A percentile compares a stretch with the other conserved stretches of the same genome.
These are phyloP conservation scores for Meteorus colon DNA, from an alignment of 2,888 invertebrate species.

Conservation along the genomic window DNA sequence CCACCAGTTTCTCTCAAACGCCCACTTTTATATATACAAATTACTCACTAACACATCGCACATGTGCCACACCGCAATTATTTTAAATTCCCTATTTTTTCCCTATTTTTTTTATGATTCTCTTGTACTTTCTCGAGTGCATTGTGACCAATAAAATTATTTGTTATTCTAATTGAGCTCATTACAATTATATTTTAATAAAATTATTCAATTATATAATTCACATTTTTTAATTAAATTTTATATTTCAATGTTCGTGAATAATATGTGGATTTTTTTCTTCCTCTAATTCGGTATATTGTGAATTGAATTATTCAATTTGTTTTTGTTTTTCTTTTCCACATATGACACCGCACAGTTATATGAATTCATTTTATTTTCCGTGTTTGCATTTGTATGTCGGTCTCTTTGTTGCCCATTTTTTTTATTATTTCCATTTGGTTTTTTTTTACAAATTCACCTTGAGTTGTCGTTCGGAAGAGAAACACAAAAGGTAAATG, in stretches of 20 bases:
- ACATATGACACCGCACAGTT: too few species aligned
- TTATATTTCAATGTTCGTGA: neutral
- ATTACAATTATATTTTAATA: neutral
- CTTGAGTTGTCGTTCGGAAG: slow-evolving; percentile 18
- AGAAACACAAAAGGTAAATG: neutral
- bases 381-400: too few species aligned
- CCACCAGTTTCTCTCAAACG: neutral
- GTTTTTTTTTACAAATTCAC: slow-evolving; percentile 10
- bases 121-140: neutral
- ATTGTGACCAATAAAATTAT: neutral
- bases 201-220: neutral
- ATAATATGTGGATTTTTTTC: neutral
- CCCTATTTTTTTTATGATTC: neutral
- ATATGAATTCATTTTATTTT: too few species aligned
- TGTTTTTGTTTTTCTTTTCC: neutral
- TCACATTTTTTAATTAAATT: slow-evolving; percentile 10
- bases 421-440: neutral
- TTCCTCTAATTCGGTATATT: neutral
- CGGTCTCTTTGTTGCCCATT: neutral
- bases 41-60: neutral
- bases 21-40: neutral
- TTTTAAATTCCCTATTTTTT: neutral
- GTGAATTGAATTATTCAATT: neutral
- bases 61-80: neutral
- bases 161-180: slow-evolving; percentile 6